Percentiles rank a stretch among this genome's conserved stretches.
phyloP scores from a whole-genome alignment of 2,113 vertebrate species.

The Lagenorhynchus albirostris region DNA sequence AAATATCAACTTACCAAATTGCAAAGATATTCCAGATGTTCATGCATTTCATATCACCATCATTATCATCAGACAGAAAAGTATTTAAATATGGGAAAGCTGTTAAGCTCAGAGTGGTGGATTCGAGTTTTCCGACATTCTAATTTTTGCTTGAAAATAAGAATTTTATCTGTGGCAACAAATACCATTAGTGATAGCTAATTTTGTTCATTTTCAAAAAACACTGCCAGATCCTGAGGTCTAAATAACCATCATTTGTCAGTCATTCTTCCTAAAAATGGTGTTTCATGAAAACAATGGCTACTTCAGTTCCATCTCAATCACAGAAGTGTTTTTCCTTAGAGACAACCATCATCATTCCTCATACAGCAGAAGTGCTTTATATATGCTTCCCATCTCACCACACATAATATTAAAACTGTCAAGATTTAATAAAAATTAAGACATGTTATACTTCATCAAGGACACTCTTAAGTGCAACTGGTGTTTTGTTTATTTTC shows the following conservation, averaged over 20 bases:
- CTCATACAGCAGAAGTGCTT: rapidly evolving
- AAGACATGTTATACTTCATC: background rate
- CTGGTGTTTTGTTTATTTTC: background rate
- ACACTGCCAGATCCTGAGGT: background rate
- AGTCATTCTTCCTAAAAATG: background rate
- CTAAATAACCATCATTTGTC: background rate
- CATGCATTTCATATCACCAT: background rate
- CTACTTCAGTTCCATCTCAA: background rate
- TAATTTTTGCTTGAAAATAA: background rate
- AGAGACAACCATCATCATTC: background rate
- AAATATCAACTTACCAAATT: background rate
- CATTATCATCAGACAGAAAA: background rate
- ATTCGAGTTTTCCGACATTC: constrained; percentile 3
- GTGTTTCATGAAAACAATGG: background rate
- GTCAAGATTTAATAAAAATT: background rate
- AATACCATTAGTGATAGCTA: background rate
- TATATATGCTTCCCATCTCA: background rate
- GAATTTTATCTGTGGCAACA: background rate
- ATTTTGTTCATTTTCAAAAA: background rate
- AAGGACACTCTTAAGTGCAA: background rate
- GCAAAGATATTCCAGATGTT: background rate
- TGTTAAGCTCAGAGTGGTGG: background rate
- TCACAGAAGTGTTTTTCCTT: background rate
- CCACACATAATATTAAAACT: background rate
- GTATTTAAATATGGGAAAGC: background rate